These are phyloP conservation scores for Mormoops blainvillei DNA, from an alignment of 2,113 vertebrate species.

Conservation along the genomic window DNA sequence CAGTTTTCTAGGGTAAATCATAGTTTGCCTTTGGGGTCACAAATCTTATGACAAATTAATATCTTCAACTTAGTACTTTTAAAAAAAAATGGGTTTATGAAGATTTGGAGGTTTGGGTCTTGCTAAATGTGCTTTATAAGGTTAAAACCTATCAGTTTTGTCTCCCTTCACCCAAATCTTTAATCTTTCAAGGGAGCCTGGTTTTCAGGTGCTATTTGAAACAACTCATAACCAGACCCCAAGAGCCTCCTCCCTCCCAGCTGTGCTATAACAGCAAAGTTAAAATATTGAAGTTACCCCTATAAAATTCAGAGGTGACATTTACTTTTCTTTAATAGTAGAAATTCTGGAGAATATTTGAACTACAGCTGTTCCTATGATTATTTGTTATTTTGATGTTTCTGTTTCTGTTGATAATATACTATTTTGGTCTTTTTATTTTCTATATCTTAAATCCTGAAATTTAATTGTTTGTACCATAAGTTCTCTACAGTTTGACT, in stretches of 20 bases:
- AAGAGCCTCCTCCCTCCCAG: neutral
- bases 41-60: neutral
- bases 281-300: neutral
- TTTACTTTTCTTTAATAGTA: neutral
- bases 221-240: neutral
- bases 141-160: neutral
- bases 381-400: neutral
- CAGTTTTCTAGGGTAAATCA: neutral
- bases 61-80: neutral
- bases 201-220: neutral
- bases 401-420: neutral
- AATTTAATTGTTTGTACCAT: neutral
- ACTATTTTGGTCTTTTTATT: neutral
- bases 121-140: neutral
- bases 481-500: neutral
- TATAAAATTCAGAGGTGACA: neutral
- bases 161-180: neutral
- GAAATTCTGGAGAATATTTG: neutral
- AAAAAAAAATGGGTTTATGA: neutral
- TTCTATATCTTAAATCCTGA: neutral
- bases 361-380: neutral
- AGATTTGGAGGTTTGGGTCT: neutral
- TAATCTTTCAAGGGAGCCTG: neutral
- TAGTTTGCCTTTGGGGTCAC: neutral
- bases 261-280: neutral